Evolutionary conservation across 1,140 invertebrate genomes (phyloP).

Genomic region (Lanistes nyassanus): DNA sequence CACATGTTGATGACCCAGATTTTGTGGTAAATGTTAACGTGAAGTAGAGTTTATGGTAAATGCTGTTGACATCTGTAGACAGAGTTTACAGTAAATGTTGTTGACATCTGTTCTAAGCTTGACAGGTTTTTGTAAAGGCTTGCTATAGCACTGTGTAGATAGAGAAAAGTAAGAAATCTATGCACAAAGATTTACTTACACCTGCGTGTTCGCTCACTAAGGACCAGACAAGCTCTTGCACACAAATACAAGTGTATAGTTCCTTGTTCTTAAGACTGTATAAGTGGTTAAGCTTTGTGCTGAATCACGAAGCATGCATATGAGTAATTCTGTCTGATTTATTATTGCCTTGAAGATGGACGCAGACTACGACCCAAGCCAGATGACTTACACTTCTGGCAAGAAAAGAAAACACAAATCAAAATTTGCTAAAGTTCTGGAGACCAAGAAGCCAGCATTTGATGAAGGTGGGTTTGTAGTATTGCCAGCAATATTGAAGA

Average conservation of each 20-base stretch:
- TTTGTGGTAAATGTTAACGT: constrained; percentile 77
- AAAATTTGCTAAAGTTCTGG: constrained; percentile 77
- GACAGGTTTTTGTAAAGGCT: not conserved
- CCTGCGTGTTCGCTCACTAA: not conserved
- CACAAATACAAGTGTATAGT: not conserved
- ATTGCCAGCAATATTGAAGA: too few species aligned
- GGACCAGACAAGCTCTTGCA: not conserved
- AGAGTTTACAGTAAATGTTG: not conserved
- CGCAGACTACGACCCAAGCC: constrained; percentile 80
- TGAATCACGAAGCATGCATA: not conserved
- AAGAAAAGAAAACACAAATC: constrained; percentile 68
- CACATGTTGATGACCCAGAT: constrained; percentile 82
- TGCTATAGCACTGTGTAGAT: not conserved
- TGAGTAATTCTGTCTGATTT: not conserved
- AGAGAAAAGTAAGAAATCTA: not conserved
- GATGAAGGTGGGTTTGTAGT: constrained; percentile 77
- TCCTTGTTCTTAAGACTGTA: not conserved
- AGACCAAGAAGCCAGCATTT: constrained; percentile 81
- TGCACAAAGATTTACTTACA: not conserved
- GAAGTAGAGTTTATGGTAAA: constrained; percentile 84
- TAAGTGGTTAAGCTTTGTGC: not conserved
- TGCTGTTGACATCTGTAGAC: constrained; percentile 14
- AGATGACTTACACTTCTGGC: constrained; percentile 29
- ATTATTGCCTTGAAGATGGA: constrained; percentile 77
- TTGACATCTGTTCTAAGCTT: not conserved